phyloP scores from a whole-genome alignment of 2,113 vertebrate species.

The Calonectris borealis region DNA sequence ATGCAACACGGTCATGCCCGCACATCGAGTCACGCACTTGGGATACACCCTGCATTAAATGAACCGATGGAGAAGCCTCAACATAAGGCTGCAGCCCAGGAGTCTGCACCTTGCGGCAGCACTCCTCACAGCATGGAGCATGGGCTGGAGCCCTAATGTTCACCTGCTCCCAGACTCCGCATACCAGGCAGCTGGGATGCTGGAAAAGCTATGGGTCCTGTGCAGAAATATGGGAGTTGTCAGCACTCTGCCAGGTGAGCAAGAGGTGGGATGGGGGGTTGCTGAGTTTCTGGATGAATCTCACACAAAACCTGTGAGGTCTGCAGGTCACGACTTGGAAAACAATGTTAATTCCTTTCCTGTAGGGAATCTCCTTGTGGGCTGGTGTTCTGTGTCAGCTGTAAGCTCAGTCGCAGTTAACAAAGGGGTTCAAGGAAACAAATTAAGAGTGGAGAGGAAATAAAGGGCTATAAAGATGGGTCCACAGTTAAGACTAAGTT shows the following conservation, averaged over 20 bases:
- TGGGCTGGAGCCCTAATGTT: background rate
- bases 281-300: background rate
- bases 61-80: background rate
- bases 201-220: background rate
- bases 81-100: background rate
- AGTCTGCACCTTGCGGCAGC: background rate
- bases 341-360: background rate
- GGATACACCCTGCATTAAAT: background rate
- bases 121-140: background rate
- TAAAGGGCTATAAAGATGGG: background rate
- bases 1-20: fast-evolving
- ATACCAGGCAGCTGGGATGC: background rate
- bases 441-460: background rate
- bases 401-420: background rate
- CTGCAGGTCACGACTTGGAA: background rate
- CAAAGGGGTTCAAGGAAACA: background rate
- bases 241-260: background rate
- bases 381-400: background rate
- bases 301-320: background rate
- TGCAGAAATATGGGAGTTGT: background rate
- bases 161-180: background rate
- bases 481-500: background rate
- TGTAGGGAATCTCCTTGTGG: background rate
- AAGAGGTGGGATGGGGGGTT: background rate
- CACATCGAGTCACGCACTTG: fast-evolving